Conservation (phyloP, 2,797 vertebrate species). For the Enteromius thamalakanensis region DNA sequence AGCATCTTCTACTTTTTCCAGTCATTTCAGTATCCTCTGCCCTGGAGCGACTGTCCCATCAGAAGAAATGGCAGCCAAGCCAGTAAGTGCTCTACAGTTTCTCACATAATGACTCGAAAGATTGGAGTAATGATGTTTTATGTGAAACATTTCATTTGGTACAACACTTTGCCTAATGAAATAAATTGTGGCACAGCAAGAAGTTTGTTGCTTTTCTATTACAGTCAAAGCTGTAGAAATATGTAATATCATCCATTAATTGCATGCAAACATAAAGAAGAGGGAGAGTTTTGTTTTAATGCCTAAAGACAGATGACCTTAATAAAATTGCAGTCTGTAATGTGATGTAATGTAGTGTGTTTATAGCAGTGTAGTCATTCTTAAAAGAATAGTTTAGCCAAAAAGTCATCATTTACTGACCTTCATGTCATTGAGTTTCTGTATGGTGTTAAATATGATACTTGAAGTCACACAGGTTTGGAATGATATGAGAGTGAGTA, state of each 20-base stretch:
- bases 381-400: not conserved
- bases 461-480: not conserved
- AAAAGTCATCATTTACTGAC: not conserved
- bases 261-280: not conserved
- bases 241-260: not conserved
- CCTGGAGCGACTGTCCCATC: conserved; percentile 87
- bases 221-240: not conserved
- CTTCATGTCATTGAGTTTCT: not conserved
- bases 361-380: not conserved
- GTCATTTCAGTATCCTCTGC: conserved; percentile 89
- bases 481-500: not conserved
- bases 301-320: not conserved
- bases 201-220: not conserved
- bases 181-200: not conserved
- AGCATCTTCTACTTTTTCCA: conserved; percentile 92
- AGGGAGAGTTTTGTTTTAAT: not conserved
- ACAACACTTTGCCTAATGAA: not conserved
- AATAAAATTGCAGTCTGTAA: not conserved
- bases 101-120: conserved; percentile 1
- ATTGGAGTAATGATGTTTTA: not conserved
- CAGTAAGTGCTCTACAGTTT: conserved; percentile 69
- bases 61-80: conserved; percentile 83
- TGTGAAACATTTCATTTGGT: not conserved
- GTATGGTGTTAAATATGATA: not conserved
- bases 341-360: no score